Percentiles rank a stretch among this genome's conserved stretches.
These are phyloP conservation scores for Aplysina aerophoba DNA, from an alignment of 37 sponge, comb jelly and placozoan genomes.

Conservation along the genomic window DNA sequence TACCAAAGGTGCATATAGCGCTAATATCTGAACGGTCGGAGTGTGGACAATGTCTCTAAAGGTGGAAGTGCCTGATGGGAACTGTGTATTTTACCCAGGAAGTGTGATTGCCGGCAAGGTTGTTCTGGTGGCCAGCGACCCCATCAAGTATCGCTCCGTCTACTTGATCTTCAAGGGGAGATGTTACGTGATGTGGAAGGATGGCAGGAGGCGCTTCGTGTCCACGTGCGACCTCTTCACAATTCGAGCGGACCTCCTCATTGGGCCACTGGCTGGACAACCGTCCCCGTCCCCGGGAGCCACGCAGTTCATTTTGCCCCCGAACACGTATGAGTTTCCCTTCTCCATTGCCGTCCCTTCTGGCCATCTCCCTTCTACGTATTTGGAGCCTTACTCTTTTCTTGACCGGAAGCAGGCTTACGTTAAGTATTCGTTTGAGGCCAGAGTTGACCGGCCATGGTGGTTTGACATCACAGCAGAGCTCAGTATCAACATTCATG, in stretches of 20 bases:
- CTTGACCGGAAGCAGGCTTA: slow-evolving; percentile 15
- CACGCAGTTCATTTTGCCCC: neutral
- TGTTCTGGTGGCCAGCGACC: slow-evolving; percentile 18
- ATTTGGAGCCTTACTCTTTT: neutral
- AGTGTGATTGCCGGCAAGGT: neutral
- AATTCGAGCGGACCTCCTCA: neutral
- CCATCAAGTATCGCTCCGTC: slow-evolving; percentile 8
- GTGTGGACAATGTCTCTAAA: neutral
- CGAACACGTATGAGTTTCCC: slow-evolving; percentile 30
- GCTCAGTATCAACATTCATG: neutral
- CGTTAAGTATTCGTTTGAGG: slow-evolving; percentile 41
- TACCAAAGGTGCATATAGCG: too few species aligned
- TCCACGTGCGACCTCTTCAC: slow-evolving; percentile 15
- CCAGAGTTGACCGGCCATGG: slow-evolving; percentile 42
- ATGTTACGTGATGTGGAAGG: slow-evolving; percentile 11
- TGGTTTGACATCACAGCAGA: slow-evolving; percentile 13
- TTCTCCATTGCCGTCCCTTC: slow-evolving; percentile 32
- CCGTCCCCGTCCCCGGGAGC: neutral
- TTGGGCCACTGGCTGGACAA: slow-evolving; percentile 7
- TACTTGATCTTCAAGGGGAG: neutral
- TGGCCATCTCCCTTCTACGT: slow-evolving; percentile 33
- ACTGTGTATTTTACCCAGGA: slow-evolving; percentile 21
- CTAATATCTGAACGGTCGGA: too few species aligned
- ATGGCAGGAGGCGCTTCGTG: neutral
- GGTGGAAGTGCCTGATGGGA: neutral